These are phyloP conservation scores for Caenorhabditis latens DNA, from an alignment of 1,140 invertebrate genomes.

Conservation along the genomic window DNA sequence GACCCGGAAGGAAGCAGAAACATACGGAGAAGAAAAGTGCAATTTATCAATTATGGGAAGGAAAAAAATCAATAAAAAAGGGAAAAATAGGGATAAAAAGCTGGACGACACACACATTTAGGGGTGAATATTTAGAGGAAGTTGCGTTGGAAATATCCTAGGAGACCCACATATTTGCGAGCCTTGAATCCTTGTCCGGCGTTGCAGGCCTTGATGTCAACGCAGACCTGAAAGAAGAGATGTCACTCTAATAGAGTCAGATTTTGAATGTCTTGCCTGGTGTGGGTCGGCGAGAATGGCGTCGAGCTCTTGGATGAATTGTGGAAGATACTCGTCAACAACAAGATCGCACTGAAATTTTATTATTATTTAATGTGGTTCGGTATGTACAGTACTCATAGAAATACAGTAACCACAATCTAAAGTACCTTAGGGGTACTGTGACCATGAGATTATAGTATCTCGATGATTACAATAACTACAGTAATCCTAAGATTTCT, in stretches of 20 bases:
- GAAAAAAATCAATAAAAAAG: not conserved
- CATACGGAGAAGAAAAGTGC: not conserved
- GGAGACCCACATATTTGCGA: slow-evolving; percentile 60
- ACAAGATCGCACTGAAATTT: slow-evolving; percentile 71
- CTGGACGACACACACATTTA: not conserved
- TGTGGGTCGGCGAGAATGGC: slow-evolving; percentile 69
- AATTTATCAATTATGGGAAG: not conserved
- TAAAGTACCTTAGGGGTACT: too few species aligned
- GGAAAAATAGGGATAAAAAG: slow-evolving; percentile 51
- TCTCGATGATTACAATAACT: too few species aligned
- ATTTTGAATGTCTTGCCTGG: slow-evolving; percentile 16
- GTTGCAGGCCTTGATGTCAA: slow-evolving; percentile 71
- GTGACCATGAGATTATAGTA: too few species aligned
- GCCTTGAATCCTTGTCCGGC: slow-evolving; percentile 9
- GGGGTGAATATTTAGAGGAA: slow-evolving; percentile 47
- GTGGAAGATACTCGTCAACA: slow-evolving; percentile 73
- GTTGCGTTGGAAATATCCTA: slow-evolving; percentile 55
- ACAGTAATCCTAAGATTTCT: too few species aligned
- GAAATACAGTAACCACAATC: too few species aligned
- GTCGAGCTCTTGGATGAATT: slow-evolving; percentile 74
- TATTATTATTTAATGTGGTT: too few species aligned
- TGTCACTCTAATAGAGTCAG: too few species aligned
- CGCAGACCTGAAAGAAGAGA: slow-evolving; percentile 70
- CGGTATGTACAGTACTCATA: too few species aligned
- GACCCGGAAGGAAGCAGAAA: not conserved